phyloP scores from a whole-genome alignment of 2,797 vertebrate genomes.

The Argya squamiceps region DNA sequence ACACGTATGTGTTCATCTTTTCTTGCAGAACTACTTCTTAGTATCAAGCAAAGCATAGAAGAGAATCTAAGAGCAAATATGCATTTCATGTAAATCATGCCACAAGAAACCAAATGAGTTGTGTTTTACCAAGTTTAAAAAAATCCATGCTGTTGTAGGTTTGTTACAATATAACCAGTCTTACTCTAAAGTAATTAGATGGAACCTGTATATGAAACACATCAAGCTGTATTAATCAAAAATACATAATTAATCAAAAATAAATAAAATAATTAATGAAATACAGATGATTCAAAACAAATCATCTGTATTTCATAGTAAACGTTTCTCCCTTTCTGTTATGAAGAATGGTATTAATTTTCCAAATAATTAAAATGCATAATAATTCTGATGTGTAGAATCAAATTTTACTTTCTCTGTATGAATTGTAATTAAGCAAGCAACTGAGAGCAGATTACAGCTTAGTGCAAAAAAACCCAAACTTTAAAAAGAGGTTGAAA shows the following conservation, averaged over 20 bases:
- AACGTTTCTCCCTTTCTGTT: neutral
- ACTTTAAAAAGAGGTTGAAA: neutral
- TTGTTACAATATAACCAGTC: neutral
- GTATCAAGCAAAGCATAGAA: neutral
- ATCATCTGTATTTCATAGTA: neutral
- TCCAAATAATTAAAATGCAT: conserved; percentile 20
- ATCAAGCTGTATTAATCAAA: neutral
- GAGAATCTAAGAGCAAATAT: neutral
- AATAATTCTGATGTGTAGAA: neutral
- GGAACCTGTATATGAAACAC: neutral
- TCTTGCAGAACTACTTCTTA: neutral
- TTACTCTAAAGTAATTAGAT: neutral
- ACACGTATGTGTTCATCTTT: neutral
- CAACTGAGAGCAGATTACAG: neutral
- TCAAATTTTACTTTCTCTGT: conserved; percentile 13
- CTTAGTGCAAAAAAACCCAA: neutral
- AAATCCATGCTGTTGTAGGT: neutral
- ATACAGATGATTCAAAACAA: conserved; percentile 10
- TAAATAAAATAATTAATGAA: too few relatives aligned
- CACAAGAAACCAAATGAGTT: neutral
- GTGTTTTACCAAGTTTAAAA: neutral
- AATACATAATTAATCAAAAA: too few relatives aligned
- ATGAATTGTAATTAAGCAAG: conserved; percentile 37
- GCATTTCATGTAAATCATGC: neutral
- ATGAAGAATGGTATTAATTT: conserved; percentile 31